phyloP scores from a whole-genome alignment of 1,140 invertebrate genomes.

The Philaenus spumarius region DNA sequence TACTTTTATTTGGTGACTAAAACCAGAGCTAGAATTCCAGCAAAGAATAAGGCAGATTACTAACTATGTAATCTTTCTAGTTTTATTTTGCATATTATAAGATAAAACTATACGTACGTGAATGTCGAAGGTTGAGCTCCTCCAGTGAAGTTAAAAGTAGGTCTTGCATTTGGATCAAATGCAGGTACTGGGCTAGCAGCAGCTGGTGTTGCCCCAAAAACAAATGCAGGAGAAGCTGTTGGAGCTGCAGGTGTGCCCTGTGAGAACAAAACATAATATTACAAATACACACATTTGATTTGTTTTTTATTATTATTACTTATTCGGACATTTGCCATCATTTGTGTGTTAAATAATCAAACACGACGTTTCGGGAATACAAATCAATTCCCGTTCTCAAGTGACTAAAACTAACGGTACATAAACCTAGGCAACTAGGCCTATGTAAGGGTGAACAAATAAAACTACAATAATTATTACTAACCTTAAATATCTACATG shows the following conservation, averaged over 20 bases:
- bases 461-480: too few species aligned
- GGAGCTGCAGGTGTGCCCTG: neutral
- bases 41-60: neutral
- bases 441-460: too few species aligned
- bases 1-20: neutral
- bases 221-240: slow-evolving; percentile 5
- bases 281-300: too few species aligned
- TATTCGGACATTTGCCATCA: too few species aligned
- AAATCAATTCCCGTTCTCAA: too few species aligned
- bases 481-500: too few species aligned
- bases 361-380: too few species aligned
- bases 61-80: neutral
- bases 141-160: slow-evolving; percentile 42
- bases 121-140: slow-evolving; percentile 37
- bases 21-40: neutral
- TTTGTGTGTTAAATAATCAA: too few species aligned
- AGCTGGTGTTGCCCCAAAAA: slow-evolving; percentile 4
- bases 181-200: slow-evolving; percentile 10
- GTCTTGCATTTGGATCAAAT: slow-evolving; percentile 40
- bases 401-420: too few species aligned
- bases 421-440: too few species aligned
- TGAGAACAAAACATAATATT: neutral
- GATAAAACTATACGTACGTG: slow-evolving; percentile 34
- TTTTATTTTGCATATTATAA: neutral
- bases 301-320: too few species aligned